phyloP scores from a whole-genome alignment of 2,888 invertebrate species.

The Germaria angustata region DNA sequence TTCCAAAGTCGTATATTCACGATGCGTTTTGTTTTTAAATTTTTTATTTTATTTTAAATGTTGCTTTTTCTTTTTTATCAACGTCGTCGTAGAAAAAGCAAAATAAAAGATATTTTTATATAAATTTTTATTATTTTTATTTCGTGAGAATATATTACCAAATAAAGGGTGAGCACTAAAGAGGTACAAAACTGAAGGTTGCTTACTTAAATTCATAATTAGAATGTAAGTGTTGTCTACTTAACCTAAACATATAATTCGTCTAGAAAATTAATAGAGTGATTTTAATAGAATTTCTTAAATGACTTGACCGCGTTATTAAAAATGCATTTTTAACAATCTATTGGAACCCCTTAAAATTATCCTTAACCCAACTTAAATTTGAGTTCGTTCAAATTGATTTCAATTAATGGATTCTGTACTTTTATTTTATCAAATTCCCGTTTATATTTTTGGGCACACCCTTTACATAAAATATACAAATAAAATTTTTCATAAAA shows the following conservation, averaged over 20 bases:
- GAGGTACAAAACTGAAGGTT: too few species aligned
- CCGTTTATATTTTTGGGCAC: not conserved
- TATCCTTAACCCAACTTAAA: too few species aligned
- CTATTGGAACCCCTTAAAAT: too few species aligned
- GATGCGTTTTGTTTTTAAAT: slow-evolving; percentile 39
- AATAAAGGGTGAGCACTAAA: slow-evolving; percentile 19
- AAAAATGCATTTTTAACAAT: too few species aligned
- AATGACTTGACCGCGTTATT: too few species aligned
- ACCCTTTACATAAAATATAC: slow-evolving; percentile 19
- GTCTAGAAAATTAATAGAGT: too few species aligned
- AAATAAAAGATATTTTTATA: slow-evolving; percentile 49
- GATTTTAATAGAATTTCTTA: too few species aligned
- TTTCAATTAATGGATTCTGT: too few species aligned
- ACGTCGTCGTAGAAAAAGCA: slow-evolving; percentile 27
- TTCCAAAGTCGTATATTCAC: slow-evolving; percentile 56
- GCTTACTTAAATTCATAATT: too few species aligned
- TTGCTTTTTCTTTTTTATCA: slow-evolving; percentile 48
- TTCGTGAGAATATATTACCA: slow-evolving; percentile 27
- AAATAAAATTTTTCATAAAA: slow-evolving; percentile 12
- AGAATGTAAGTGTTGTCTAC: too few species aligned
- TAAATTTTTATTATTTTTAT: slow-evolving; percentile 21
- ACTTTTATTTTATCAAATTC: not conserved
- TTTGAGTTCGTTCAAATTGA: too few species aligned
- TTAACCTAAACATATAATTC: too few species aligned
- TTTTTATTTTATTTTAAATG: slow-evolving; percentile 31